These are phyloP conservation scores for Protobothrops mucrosquamatus DNA, from an alignment of 2,113 vertebrate genomes.

Conservation along the genomic window DNA sequence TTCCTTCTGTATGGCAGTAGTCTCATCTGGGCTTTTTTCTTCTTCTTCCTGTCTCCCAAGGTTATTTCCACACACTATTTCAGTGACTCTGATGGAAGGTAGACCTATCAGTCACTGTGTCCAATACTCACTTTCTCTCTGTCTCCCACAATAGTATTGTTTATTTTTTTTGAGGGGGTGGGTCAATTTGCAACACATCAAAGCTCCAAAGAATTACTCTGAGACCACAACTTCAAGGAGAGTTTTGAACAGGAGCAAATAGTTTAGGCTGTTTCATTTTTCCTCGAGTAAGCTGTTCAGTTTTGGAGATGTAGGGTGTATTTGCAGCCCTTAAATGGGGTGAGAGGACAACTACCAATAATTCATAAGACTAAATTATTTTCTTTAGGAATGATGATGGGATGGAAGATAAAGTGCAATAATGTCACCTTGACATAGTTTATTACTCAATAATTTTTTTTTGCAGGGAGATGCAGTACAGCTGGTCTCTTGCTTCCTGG, in stretches of 20 bases:
- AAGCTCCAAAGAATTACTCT: background rate
- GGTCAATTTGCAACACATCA: background rate
- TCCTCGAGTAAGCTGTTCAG: background rate
- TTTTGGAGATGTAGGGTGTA: background rate
- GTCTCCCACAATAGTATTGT: background rate
- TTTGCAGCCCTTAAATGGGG: background rate
- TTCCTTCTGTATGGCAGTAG: too few species aligned
- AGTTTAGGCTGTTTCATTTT: background rate
- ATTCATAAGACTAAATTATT: background rate
- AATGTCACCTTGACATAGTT: slow-evolving; percentile 26
- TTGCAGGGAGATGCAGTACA: background rate
- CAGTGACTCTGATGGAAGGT: too few species aligned
- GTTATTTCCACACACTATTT: too few species aligned
- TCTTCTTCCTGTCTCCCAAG: too few species aligned
- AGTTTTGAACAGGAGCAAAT: background rate
- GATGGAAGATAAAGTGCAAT: background rate
- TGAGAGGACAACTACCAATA: background rate
- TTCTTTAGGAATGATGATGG: background rate
- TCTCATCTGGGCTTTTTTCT: too few species aligned
- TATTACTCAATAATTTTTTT: slow-evolving; percentile 16
- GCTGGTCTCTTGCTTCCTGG: slow-evolving; percentile 18
- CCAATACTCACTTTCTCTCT: background rate
- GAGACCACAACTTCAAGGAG: background rate
- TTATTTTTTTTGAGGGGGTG: background rate
- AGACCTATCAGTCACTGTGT: background rate